Evolutionary conservation across 1,140 invertebrate genomes (phyloP), one percentile per base, ranked within the genome.

Genomic region (Zaprionus vittiger): DNA sequence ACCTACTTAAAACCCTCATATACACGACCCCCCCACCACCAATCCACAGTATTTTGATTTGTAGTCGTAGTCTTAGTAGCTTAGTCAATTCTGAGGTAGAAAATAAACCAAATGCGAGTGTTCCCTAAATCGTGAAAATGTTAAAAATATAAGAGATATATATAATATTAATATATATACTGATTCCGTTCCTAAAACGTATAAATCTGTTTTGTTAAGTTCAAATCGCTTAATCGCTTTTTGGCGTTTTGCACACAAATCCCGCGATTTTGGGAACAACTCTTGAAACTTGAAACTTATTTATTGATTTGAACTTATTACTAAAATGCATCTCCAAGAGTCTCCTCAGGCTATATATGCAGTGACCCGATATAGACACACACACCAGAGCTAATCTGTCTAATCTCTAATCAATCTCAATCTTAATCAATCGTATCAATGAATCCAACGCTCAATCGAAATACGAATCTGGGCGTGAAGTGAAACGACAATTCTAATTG

Each of bases 401-500:
- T 47, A 59, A 57, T 59, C 65, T 34, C 59, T 14, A 38, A 37
- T 55, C 49, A 64, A 65, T 57, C 54, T 65, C 72, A 52, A 66
- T 67, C 28, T 65, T 52, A 71, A 17, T 44, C 41, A 17, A 44
- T 44, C 38, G 38, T 41, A 56, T 31, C 49, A 57, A 57, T 64
- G 55, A 57, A 69, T 65, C 54, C 49, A 75, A 59, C 28, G 44
- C 34, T 28, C 34, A 49, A 37, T 56, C 17, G 20, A 56, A 69
- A 37, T 61, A 31, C 24, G 15, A 69, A 26, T 34, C 44, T 78
- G 75, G 72, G 66, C 68, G 68, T 79, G 66, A 76, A 54, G 79
- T 90, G 64, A 67, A 68, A 90, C 52, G 61, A 75, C 52, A 73
- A 81, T 83, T 82, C 89, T 87, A 91, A 91, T 91, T 78, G 77